These are phyloP conservation scores for Parotia lawesii DNA, from an alignment of 2,113 vertebrate genomes.

Conservation along the genomic window DNA sequence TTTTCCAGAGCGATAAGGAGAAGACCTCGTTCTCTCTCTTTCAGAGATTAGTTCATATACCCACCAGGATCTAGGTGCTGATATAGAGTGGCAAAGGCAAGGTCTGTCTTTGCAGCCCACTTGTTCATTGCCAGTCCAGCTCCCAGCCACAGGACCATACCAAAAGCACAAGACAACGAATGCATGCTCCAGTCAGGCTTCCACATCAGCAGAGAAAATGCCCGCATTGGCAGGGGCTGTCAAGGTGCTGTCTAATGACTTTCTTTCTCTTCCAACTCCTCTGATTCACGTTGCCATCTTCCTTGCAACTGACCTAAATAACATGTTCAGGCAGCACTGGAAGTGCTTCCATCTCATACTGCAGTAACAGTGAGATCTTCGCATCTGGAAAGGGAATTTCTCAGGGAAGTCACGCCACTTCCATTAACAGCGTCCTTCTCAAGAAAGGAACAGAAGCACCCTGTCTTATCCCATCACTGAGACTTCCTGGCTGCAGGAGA, in stretches of 20 bases:
- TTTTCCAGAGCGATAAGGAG: not conserved
- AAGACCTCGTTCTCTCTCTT: not conserved
- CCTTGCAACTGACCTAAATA: constrained; percentile 37
- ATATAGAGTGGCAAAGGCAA: not conserved
- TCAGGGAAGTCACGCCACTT: not conserved
- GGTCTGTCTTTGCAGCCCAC: not conserved
- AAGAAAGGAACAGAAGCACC: not conserved
- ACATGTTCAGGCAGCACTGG: constrained; percentile 28
- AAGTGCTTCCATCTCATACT: not conserved
- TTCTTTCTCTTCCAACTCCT: constrained; percentile 3
- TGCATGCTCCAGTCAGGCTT: not conserved
- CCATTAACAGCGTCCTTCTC: not conserved
- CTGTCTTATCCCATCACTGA: not conserved
- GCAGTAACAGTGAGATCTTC: not conserved
- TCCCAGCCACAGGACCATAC: not conserved
- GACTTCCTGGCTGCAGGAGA: constrained; percentile 10
- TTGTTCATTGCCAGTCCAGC: not conserved
- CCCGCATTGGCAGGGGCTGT: not conserved
- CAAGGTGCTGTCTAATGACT: not conserved
- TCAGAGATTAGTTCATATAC: not conserved
- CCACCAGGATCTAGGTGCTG: not conserved
- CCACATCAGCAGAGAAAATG: not conserved
- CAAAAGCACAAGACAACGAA: not conserved
- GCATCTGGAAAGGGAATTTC: not conserved
- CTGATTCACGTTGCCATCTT: not conserved